phyloP scores from a whole-genome alignment of 2,113 vertebrate species.

The Lethenteron reissneri region DNA sequence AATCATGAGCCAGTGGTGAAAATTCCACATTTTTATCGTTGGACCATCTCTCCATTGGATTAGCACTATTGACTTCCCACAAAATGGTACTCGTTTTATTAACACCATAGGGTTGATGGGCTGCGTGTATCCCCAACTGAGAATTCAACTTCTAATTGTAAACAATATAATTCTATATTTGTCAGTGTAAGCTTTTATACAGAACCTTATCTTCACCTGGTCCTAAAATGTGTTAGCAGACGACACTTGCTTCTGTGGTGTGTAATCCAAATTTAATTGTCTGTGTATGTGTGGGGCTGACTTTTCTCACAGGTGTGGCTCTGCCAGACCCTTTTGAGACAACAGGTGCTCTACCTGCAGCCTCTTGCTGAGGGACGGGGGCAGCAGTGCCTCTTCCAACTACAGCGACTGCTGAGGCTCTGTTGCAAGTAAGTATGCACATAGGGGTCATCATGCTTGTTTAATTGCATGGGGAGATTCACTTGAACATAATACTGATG shows the following conservation, averaged over 20 bases:
- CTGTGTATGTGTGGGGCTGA: too few species aligned
- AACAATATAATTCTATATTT: slow-evolving; percentile 2
- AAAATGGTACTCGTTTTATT: too few species aligned
- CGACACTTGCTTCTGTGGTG: too few species aligned
- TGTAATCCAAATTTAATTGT: too few species aligned
- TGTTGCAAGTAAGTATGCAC: slow-evolving; percentile 56
- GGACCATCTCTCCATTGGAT: too few species aligned
- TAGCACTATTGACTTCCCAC: too few species aligned
- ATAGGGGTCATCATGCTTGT: not conserved
- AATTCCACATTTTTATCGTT: too few species aligned
- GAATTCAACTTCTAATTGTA: not conserved
- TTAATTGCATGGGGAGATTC: not conserved
- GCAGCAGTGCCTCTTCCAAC: slow-evolving; percentile 71
- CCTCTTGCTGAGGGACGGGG: slow-evolving; percentile 51
- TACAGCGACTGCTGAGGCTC: slow-evolving; percentile 72
- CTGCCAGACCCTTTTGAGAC: slow-evolving; percentile 76
- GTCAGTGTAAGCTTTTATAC: not conserved
- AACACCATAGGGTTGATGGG: too few species aligned
- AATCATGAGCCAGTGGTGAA: not conserved
- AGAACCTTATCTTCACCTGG: not conserved
- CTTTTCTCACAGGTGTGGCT: slow-evolving; percentile 50
- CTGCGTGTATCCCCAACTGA: too few species aligned
- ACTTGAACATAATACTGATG: not conserved
- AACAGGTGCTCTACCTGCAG: slow-evolving; percentile 55
- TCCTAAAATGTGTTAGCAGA: too few species aligned